phyloP scores from a whole-genome alignment of 2,888 invertebrate species.

The Drosophila colorata region DNA sequence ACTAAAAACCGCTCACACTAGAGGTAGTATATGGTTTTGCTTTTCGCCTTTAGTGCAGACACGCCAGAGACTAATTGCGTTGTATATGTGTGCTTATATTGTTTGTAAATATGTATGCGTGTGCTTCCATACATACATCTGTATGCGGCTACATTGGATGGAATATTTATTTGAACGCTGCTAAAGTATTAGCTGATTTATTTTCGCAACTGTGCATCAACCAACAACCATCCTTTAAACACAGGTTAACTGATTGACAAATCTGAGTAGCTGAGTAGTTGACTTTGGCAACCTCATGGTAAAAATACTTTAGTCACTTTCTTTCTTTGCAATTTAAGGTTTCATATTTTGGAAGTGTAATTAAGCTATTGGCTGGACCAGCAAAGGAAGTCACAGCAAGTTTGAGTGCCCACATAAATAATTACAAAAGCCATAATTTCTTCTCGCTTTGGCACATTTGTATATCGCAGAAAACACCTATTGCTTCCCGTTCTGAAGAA shows the following conservation, averaged over 20 bases:
- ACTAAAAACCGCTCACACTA: conserved; percentile 52
- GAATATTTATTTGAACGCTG: conserved; percentile 35
- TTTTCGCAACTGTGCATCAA: background rate
- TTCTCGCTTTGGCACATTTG: conserved; percentile 1
- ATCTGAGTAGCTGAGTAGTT: background rate
- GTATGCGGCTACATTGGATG: conserved; percentile 33
- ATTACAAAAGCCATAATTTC: background rate
- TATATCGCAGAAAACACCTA: conserved; percentile 17
- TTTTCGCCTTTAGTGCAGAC: conserved; percentile 18
- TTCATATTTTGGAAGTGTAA: background rate
- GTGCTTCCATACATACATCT: conserved; percentile 7
- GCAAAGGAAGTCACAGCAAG: background rate
- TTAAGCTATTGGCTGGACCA: background rate
- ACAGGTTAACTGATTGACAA: background rate
- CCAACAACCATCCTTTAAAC: background rate
- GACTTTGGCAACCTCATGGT: conserved; percentile 1
- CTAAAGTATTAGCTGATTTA: background rate
- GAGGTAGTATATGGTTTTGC: conserved; percentile 51
- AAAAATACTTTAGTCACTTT: background rate
- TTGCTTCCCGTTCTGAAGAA: conserved; percentile 2
- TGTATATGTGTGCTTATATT: conserved; percentile 17
- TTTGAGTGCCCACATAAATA: background rate
- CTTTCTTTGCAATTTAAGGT: background rate
- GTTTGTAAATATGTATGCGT: background rate
- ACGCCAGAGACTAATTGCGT: conserved; percentile 29